Evolutionary conservation across 2,113 vertebrate species (phyloP), one percentile per base, ranked within the genome.

Genomic region (Bungarus multicinctus): DNA sequence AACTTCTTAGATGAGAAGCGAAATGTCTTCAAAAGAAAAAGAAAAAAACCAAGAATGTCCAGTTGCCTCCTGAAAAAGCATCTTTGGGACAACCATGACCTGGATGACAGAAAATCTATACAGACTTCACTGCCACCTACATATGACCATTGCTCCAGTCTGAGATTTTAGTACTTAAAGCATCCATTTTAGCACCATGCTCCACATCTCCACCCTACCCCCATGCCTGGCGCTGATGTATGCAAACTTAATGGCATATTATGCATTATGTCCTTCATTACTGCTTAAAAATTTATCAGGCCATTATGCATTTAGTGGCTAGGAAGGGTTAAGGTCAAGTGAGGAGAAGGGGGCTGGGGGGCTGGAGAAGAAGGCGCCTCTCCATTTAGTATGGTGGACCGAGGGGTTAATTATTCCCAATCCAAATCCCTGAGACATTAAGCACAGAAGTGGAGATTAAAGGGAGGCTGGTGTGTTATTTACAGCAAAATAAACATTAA

Each of bases 261-360:
- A 96, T 97, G 96, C 98, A 98, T 98, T 98, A 98, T 93, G 50
- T 96, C 95, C 96, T 95, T 98, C 96, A 96, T 97, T 97, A 97
- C 97, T 98, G 96, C 98, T 98, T 98, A 98, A 98, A 99, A 98
- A 98, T 98, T 98, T 98, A 98, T 98, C 98, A 98, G 97, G 97
- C 97, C 98, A 98, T 98, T 98, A 98, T 97, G 97, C 96, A 95
- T 98, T 98, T 98, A 98, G 97, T 95, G 97, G 95, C 96, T 94
- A 85, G 94, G 94, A 95, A 12, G 5, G 12, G 92, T 90, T 85
- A 93, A 93, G 92, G 92, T 93, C 92, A 93, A 89, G 94, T 94
- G 94, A 94, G 92, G 91, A 92, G 54, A 90, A 55, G 87, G 60
- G 60, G 50, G 50, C 34, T 9, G 88, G 64, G 3, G 91, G 92